phyloP scores from a whole-genome alignment of 2,888 invertebrate species.

The Eristalis pertinax region DNA sequence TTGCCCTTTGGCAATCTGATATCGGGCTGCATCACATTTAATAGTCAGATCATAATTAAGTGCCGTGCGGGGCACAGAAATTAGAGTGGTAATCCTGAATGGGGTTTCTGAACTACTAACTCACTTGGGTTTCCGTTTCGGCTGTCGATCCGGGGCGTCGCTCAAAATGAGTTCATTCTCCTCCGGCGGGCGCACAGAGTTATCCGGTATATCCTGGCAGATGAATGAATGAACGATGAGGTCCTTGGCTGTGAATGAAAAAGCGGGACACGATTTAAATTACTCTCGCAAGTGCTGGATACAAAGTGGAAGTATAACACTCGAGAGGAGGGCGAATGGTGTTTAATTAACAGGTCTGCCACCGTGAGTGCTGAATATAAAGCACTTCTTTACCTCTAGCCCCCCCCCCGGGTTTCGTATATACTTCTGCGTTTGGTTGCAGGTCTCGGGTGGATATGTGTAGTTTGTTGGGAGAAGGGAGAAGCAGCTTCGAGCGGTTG shows the following conservation, averaged over 20 bases:
- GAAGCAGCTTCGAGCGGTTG: too few species aligned
- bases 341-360: slow-evolving; percentile 21
- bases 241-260: not conserved
- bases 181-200: not conserved
- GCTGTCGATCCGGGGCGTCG: not conserved
- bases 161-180: not conserved
- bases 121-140: not conserved
- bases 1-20: not conserved
- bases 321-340: not conserved
- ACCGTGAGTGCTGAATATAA: not conserved
- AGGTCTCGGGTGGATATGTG: too few species aligned
- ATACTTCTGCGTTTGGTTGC: too few species aligned
- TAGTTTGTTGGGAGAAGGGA: too few species aligned
- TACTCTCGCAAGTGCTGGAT: not conserved
- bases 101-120: not conserved
- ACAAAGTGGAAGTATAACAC: slow-evolving; percentile 8
- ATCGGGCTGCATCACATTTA: not conserved
- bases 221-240: not conserved
- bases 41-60: slow-evolving; percentile 33
- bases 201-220: not conserved
- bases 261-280: not conserved
- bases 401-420: too few species aligned
- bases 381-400: too few species aligned
- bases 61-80: slow-evolving; percentile 8
- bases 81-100: not conserved